Evolutionary conservation across 2,888 invertebrate genomes (phyloP), one percentile per base, ranked within the genome.

Genomic region (Willowsia nigromaculata): DNA sequence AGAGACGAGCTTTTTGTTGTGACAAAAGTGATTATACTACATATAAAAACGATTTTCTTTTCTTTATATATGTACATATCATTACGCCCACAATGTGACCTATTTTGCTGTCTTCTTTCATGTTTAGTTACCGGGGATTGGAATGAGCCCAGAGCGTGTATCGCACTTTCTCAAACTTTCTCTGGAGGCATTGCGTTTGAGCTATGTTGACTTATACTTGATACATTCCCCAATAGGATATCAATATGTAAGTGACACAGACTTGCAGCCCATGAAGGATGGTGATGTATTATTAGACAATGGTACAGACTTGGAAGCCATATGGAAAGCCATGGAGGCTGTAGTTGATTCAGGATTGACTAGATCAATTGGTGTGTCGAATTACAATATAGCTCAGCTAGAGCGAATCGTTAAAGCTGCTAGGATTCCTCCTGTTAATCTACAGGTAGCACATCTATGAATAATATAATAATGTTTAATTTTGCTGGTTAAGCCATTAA

Each of bases 331-430:
- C 91, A 95, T 97, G 95, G 95, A 96, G 93, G 95, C 95, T 90
- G 95, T 96, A 93, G 96, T 96, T 25, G 95, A 95, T 59, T 94
- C 94, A 0, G 97, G 97, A 0, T 94, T 96, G 25, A 94, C 96
- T 0, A 96, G 96, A 93, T 95, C 97, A 13, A 97, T 98, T 93
- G 98, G 98, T 0, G 93, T 98, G 3, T 98, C 98, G 0, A 98
- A 98, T 94, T 96, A 97, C 93, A 97, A 96, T 93, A 94, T 94
- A 37, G 94, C 95, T 22, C 98, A 98, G 94, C 95, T 98, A 88
- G 94, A 95, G 81, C 95, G 96, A 82, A 94, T 98, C 84, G 93
- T 96, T 33, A 94, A 95, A 25, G 94, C 94, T 62, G 95, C 95
- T 2, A 94, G 94, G 76, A 95, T 97, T 87, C 95, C 95, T 90